phyloP scores from a whole-genome alignment of 2,113 vertebrate species.

The Plectropomus leopardus region DNA sequence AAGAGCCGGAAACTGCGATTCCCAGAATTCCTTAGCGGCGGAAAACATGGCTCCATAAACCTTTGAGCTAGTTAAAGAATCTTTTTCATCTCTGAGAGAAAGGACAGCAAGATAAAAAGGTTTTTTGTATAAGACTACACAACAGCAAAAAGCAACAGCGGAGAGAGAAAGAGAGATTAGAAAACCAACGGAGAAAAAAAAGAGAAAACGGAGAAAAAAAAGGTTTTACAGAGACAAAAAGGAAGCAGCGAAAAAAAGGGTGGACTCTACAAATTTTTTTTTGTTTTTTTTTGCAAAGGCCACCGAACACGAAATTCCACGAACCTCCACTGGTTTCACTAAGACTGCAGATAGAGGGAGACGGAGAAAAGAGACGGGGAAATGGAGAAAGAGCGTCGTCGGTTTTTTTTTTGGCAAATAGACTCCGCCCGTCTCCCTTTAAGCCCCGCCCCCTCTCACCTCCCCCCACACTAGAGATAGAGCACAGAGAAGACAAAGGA shows the following conservation, averaged over 20 bases:
- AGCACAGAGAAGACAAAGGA: constrained; percentile 99
- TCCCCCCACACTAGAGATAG: constrained; percentile 92
- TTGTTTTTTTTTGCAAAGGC: constrained; percentile 88
- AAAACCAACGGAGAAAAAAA: constrained; percentile 59
- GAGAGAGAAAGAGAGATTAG: constrained; percentile 89
- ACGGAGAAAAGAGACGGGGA: constrained; percentile 76
- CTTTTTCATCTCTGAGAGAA: constrained; percentile 97
- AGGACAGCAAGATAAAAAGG: constrained; percentile 83
- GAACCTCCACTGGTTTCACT: constrained; percentile 99
- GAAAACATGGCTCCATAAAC: constrained; percentile 96
- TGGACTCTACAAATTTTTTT: constrained; percentile 90
- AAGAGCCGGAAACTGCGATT: constrained; percentile 89
- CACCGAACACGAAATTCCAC: constrained; percentile 98
- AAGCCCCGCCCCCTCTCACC: constrained; percentile 67
- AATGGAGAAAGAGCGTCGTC: constrained; percentile 73
- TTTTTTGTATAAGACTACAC: constrained; percentile 93
- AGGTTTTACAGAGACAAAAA: constrained; percentile 92
- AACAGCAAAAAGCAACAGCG: constrained; percentile 99
- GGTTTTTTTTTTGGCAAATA: neutral
- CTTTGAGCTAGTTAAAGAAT: constrained; percentile 99
- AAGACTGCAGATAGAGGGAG: constrained; percentile 94
- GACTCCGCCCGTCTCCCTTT: constrained; percentile 10
- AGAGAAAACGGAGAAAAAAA: constrained; percentile 18
- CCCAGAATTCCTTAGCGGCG: constrained; percentile 94
- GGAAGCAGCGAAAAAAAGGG: constrained; percentile 95